Evolutionary conservation across 53 echinoderm and acorn worm genomes (phyloP), one percentile per base, ranked within the genome.

Genomic region (Henricia sp.): DNA sequence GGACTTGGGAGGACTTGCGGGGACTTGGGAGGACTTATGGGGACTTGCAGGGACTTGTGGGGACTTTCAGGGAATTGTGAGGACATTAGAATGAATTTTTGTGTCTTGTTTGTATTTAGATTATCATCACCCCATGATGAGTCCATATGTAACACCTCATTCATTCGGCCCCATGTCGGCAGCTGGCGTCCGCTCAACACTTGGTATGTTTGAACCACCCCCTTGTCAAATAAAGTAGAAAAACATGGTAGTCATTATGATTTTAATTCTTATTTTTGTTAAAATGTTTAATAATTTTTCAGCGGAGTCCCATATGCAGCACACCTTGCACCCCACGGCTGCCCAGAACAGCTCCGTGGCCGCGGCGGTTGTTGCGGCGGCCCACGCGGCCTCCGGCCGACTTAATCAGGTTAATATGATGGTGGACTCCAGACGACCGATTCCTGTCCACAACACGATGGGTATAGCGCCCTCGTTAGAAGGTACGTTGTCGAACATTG

Each of bases 301-400:
- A 56, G 32, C 64, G 83, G 94, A 94, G 58, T 71, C 87, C 34
- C 88, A 90, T 60, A 68, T 88, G 23, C 82, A 91, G 77, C 84
- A 83, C 57, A 90, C 88, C 51, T 42, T 88, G 66, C 88, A 82
- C 37, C 71, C 93, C 10, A 53, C 87, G 28, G 32, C 90, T 1
- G 56, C 71, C 11, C 92, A 89, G 66, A 85, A 85, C 58, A 90
- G 82, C 52, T 70, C 89, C 0, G 89, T 89, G 0, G 93, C 93
- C 33, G 93, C 95, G 28, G 91, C 95, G 12, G 91, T 95, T 33
- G 96, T 77, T 13, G 93, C 93, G 1, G 89, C 91, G 19, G 87
- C 96, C 59, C 91, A 91, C 48, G 91, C 87, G 13, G 88, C 91
- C 44, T 87, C 88, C 8, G 91, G 84, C 27, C 90, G 91, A 26